A percentile compares a stretch with the other conserved stretches of the same genome.
Evolutionary conservation across 1,140 invertebrate genomes (phyloP).

Genomic region (Ceratosolen fusciceps): DNA sequence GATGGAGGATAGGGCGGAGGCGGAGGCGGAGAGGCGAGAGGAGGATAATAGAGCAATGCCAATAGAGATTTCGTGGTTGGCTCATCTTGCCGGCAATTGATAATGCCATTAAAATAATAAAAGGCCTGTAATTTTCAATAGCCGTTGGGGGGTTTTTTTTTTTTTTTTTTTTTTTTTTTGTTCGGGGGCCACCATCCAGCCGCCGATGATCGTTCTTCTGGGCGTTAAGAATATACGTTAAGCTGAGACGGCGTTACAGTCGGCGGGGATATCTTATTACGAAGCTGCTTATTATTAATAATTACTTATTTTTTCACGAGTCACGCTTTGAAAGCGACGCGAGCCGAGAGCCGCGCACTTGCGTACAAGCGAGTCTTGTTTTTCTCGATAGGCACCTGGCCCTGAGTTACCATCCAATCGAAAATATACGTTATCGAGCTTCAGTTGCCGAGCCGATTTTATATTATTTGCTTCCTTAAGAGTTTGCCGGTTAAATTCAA

Average conservation of each 20-base stretch:
- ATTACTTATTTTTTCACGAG: constrained; percentile 52
- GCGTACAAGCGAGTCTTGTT: constrained; percentile 43
- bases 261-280: constrained; percentile 50
- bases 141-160: background rate
- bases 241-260: constrained; percentile 45
- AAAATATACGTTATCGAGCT: background rate
- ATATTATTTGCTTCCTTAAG: too few species aligned
- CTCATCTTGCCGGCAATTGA: too few species aligned
- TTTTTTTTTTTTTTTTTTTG: too few species aligned
- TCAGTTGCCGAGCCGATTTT: too few species aligned
- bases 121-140: background rate
- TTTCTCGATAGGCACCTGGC: too few species aligned
- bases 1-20: too few species aligned
- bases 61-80: too few species aligned
- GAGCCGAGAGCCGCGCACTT: too few species aligned
- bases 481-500: too few species aligned
- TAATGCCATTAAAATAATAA: background rate
- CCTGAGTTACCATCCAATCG: background rate
- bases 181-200: background rate
- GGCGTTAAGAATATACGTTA: constrained; percentile 38
- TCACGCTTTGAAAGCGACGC: constrained; percentile 47
- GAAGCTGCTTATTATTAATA: too few species aligned
- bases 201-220: background rate
- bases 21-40: too few species aligned
- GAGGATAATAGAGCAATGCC: too few species aligned